phyloP scores from a whole-genome alignment of 2,113 vertebrate genomes.

The Megaceryle maxima region DNA sequence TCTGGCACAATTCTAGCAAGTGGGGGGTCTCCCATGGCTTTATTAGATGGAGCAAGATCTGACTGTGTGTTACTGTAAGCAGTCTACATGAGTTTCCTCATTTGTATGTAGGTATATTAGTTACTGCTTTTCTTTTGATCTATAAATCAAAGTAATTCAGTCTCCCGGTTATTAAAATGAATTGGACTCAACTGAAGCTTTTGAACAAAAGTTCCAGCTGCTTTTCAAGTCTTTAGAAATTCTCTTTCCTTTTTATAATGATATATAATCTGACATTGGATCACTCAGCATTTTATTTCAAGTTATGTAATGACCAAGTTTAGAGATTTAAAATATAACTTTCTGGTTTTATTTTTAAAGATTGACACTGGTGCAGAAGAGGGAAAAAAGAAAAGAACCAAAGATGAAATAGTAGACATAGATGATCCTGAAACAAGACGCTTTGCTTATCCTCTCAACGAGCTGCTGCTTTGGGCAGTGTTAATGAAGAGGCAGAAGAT shows the following conservation, averaged over 20 bases:
- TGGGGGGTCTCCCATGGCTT: background rate
- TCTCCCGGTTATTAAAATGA: background rate
- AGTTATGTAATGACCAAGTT: background rate
- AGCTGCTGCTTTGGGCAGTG: conserved; percentile 96
- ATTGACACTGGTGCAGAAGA: conserved; percentile 83
- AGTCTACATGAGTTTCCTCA: background rate
- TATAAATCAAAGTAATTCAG: background rate
- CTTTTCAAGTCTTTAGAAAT: background rate
- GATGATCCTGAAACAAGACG: conserved; percentile 95
- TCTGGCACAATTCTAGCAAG: background rate
- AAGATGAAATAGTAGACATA: conserved; percentile 97
- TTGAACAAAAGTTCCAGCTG: background rate
- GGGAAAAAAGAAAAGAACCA: conserved; percentile 91
- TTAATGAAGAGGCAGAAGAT: conserved; percentile 98
- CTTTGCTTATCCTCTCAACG: conserved; percentile 97
- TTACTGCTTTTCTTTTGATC: background rate
- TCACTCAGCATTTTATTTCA: background rate
- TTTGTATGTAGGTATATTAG: background rate
- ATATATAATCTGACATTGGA: background rate
- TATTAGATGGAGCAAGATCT: background rate
- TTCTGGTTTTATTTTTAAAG: conserved; percentile 59
- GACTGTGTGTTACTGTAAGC: background rate
- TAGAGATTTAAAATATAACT: background rate
- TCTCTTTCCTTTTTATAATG: background rate
- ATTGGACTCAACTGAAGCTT: background rate